Evolutionary conservation across 2,888 invertebrate species (phyloP).

Genomic region (Phytoseiulus persimilis): DNA sequence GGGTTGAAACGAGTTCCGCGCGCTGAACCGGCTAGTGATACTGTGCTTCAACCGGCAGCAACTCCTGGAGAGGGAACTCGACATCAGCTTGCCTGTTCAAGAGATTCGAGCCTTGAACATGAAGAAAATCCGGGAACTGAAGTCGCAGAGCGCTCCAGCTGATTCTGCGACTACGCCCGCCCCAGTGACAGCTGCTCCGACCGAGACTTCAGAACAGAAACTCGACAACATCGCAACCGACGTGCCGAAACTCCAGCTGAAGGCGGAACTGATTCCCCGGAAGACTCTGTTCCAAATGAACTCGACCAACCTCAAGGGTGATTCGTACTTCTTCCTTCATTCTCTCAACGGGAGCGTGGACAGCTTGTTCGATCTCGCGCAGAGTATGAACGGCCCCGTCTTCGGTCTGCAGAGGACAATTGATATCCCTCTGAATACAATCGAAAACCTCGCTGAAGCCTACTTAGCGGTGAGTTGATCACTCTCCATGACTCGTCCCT

Average conservation of each 20-base stretch:
- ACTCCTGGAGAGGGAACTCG: constrained; percentile 81
- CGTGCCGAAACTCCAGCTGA: constrained; percentile 40
- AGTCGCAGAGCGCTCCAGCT: constrained; percentile 46
- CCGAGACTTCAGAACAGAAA: constrained; percentile 9
- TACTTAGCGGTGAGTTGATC: constrained; percentile 51
- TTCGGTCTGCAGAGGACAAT: constrained; percentile 81
- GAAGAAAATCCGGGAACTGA: constrained; percentile 59
- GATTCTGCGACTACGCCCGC: constrained; percentile 47
- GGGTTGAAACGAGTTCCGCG: too few relatives aligned
- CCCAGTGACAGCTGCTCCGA: constrained; percentile 46
- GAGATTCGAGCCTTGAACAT: constrained; percentile 80
- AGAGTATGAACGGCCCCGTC: constrained; percentile 64
- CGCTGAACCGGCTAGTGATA: too few relatives aligned
- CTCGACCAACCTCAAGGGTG: constrained; percentile 47
- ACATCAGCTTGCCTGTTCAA: constrained; percentile 77
- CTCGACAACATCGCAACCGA: constrained; percentile 1
- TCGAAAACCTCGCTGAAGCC: constrained; percentile 61
- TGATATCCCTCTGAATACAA: constrained; percentile 64
- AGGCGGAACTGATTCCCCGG: constrained; percentile 61
- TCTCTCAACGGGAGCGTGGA: constrained; percentile 80
- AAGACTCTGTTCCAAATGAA: constrained; percentile 62
- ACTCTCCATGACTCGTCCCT: too few relatives aligned
- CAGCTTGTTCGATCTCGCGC: constrained; percentile 64
- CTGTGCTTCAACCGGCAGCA: constrained; percentile 53
- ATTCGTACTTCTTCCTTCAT: constrained; percentile 59